Percentiles rank a stretch among this genome's conserved stretches.
phyloP scores from a whole-genome alignment of 1,140 invertebrate genomes.

The Ceratosolen fusciceps region DNA sequence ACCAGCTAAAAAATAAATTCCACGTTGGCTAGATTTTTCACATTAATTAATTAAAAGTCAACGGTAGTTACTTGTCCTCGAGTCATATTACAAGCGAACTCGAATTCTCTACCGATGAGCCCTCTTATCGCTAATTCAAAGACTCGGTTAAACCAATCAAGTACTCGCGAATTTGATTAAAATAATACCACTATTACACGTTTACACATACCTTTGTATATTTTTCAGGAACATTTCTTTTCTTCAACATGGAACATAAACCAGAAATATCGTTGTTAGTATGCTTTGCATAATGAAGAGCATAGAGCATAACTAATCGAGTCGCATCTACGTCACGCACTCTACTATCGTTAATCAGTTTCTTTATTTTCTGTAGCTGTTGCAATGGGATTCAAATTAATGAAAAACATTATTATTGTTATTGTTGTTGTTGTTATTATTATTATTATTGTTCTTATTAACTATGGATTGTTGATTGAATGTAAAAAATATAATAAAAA shows the following conservation, averaged over 20 bases:
- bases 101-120: too few relatives aligned
- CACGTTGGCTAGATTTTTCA: slow-evolving; percentile 19
- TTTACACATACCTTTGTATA: slow-evolving; percentile 73
- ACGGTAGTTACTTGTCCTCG: background rate
- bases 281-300: slow-evolving; percentile 91
- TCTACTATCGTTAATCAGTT: slow-evolving; percentile 79
- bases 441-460: too few relatives aligned
- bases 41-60: slow-evolving; percentile 19
- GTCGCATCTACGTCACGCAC: slow-evolving; percentile 86
- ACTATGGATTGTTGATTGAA: too few relatives aligned
- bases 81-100: too few relatives aligned
- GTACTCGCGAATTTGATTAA: too few relatives aligned
- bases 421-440: background rate
- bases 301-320: slow-evolving; percentile 93
- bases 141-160: too few relatives aligned
- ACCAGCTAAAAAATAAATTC: slow-evolving; percentile 74
- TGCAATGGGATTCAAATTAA: slow-evolving; percentile 47
- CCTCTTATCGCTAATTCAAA: too few relatives aligned
- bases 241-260: slow-evolving; percentile 82
- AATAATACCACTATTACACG: too few relatives aligned
- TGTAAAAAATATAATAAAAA: too few relatives aligned
- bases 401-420: background rate
- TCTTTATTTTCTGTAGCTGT: slow-evolving; percentile 79
- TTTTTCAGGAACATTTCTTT: slow-evolving; percentile 76
- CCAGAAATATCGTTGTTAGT: slow-evolving; percentile 86